Conservation (phyloP, 2,113 vertebrate genomes). For the Bubalus kerabau region DNA sequence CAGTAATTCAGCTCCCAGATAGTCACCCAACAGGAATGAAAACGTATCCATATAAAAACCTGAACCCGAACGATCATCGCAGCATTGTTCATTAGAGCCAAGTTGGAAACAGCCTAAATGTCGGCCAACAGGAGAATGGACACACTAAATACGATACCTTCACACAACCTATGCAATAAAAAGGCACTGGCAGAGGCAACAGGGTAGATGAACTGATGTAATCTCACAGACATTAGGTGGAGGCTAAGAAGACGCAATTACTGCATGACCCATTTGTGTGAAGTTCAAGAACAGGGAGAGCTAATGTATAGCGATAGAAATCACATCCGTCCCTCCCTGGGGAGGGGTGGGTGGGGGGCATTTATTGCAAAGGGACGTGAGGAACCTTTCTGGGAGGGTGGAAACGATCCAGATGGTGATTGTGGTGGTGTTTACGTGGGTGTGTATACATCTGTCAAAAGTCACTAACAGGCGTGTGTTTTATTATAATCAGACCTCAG, state of each 20-base stretch:
- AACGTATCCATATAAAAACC: not conserved
- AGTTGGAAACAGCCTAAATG: not conserved
- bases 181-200: too few relatives aligned
- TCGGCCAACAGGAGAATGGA: not conserved
- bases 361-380: not conserved
- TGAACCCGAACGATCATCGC: not conserved
- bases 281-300: not conserved
- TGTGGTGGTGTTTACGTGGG: not conserved
- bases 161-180: accelerated
- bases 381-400: not conserved
- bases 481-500: not conserved
- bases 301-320: accelerated
- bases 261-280: not conserved
- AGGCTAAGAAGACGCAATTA: not conserved
- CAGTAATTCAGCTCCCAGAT: not conserved
- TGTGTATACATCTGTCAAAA: not conserved
- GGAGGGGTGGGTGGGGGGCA: not conserved
- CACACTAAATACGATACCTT: too few relatives aligned
- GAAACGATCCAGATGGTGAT: not conserved
- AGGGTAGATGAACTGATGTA: accelerated
- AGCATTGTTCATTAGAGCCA: not conserved
- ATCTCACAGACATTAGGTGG: accelerated
- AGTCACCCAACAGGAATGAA: not conserved
- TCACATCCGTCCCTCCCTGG: not conserved
- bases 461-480: not conserved